Evolutionary conservation across 2,797 vertebrate genomes (phyloP).

Genomic region (Galagoides demidoff): DNA sequence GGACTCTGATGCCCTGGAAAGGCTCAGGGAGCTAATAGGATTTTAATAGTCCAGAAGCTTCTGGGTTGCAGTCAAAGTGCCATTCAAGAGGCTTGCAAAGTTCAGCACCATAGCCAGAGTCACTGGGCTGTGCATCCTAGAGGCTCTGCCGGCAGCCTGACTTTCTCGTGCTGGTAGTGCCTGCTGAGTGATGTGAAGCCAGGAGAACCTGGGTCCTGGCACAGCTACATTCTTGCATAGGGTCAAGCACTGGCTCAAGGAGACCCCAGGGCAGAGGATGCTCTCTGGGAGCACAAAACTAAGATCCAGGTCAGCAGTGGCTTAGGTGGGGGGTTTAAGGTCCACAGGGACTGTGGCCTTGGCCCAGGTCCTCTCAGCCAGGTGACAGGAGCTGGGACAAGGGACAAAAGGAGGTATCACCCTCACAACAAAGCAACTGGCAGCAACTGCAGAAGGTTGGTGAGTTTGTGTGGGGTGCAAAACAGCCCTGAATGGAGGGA

Average conservation of each 20-base stretch:
- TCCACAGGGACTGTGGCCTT: neutral
- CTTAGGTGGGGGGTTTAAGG: neutral
- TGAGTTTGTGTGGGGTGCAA: too few relatives aligned
- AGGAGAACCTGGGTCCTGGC: neutral
- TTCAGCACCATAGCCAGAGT: too few relatives aligned
- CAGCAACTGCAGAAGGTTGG: fast-evolving
- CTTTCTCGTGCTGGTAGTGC: neutral
- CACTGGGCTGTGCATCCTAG: neutral
- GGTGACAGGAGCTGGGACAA: neutral
- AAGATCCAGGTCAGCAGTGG: neutral
- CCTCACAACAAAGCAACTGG: neutral
- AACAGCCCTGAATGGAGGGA: too few relatives aligned
- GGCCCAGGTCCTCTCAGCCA: neutral
- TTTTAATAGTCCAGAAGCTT: conserved; percentile 39
- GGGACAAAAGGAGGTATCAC: neutral
- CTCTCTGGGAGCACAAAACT: too few relatives aligned
- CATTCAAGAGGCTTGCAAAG: neutral
- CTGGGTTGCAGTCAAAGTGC: neutral
- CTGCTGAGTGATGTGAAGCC: too few relatives aligned
- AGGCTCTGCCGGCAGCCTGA: neutral
- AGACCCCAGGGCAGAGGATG: neutral
- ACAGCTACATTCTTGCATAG: fast-evolving
- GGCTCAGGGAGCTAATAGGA: neutral
- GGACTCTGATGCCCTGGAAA: neutral
- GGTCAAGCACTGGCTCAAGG: neutral